Base-by-base conservation (phyloP, 2,797 vertebrate genomes). In the Vireo griseus region DNA sequence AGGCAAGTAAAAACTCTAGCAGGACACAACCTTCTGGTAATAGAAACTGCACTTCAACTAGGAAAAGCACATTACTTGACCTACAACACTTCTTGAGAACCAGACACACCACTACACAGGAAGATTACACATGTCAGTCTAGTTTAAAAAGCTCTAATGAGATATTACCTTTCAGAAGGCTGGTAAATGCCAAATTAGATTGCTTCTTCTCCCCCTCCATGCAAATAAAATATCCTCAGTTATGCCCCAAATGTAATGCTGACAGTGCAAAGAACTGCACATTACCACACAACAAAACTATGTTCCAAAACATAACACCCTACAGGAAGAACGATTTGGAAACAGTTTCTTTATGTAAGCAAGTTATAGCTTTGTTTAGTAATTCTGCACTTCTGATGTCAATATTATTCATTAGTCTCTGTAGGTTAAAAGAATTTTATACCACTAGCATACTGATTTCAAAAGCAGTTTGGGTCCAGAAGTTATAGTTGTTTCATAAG, bases 311-410 rank as follows among this genome's bases (percentile, higher is more conserved):
- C 45, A 26, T 55, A 95, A 76, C 47, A 89, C 83, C 77, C 88
- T 85, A 93, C 88, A 93, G 87, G 76, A 94, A 95, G 68, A 84
- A 78, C 84, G 68, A 95, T 63, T 87, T 90, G 82, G 95, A 92
- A 92, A 86, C 31, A 28, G 14, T 82, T 91, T 83, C 75, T 66
- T 91, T 88, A 88, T 66, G 67, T 82, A 92, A 94, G 66, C 62
- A 88, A 80, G 35, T 81, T 90, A 90, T 72, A 95, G 86, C 80
- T 95, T 86, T 94, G 76, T 82, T 93, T 35, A 92, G 68, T 51
- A 95, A 85, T 88, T 71, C 66, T 88, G 61, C 54, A 85, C 68
- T 96, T 86, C 73, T 88, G 73, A 74, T 90, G 86, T 93, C 88
- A 91, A 40, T 79, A 96, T 94, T 97, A 78, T 88, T 89, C 71